phyloP scores from a whole-genome alignment of 2,797 vertebrate species.

The Gila robusta region DNA sequence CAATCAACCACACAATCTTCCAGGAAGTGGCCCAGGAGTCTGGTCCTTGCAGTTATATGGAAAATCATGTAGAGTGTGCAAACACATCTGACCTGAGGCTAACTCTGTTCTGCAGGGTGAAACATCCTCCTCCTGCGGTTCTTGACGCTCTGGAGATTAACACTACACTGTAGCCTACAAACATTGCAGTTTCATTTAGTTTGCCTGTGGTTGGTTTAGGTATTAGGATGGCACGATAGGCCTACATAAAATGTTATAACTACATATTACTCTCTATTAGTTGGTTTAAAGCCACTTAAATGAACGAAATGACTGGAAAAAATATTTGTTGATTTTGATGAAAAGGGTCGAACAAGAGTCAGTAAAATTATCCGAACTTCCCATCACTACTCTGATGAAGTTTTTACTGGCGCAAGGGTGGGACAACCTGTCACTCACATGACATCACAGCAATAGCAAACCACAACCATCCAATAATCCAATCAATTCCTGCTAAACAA shows the following conservation, averaged over 20 bases:
- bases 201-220: not conserved
- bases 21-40: constrained; percentile 32
- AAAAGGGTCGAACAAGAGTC: too few species aligned
- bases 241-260: not conserved
- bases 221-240: not conserved
- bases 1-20: constrained; percentile 49
- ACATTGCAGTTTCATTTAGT: not conserved
- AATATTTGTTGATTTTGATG: too few species aligned
- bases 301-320: too few species aligned
- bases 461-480: too few species aligned
- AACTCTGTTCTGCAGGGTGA: constrained; percentile 27
- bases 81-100: constrained; percentile 36
- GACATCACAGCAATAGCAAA: too few species aligned
- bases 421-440: not conserved
- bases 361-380: too few species aligned
- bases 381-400: too few species aligned
- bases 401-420: not conserved
- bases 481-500: too few species aligned
- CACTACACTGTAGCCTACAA: not conserved
- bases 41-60: constrained; percentile 37
- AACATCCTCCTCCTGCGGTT: constrained; percentile 1
- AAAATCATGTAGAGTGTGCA: constrained; percentile 30
- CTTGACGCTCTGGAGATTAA: not conserved
- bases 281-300: not conserved
- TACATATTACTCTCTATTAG: not conserved